phyloP scores from a whole-genome alignment of 1,140 invertebrate genomes.

The Trichogramma pretiosum region DNA sequence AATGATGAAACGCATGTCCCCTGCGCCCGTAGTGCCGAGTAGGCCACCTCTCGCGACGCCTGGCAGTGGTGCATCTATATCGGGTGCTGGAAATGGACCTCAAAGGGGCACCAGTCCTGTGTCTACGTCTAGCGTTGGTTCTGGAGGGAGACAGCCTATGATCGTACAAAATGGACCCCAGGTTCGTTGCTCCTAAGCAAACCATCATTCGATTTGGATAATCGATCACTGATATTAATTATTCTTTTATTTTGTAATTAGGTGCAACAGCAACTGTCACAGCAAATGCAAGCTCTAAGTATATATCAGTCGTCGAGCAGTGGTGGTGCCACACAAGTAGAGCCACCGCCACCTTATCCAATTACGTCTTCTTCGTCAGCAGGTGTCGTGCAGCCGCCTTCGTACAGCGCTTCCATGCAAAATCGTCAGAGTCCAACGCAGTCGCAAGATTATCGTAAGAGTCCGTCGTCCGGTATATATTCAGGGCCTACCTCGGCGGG shows the following conservation, averaged over 20 bases:
- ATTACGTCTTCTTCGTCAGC: conserved; percentile 50
- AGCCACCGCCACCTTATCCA: conserved; percentile 72
- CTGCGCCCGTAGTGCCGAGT: conserved; percentile 57
- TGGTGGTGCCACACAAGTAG: conserved; percentile 43
- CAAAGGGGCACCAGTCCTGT: conserved; percentile 73
- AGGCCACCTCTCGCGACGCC: conserved; percentile 50
- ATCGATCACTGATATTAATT: no score
- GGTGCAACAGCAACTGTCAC: conserved; percentile 73
- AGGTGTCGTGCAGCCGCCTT: conserved; percentile 66
- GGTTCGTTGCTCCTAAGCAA: conserved; percentile 11
- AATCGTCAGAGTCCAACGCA: conserved; percentile 78
- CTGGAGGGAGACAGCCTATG: conserved; percentile 58
- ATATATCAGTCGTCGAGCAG: conserved; percentile 57
- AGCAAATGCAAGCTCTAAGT: conserved; percentile 79
- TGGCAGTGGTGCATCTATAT: conserved; percentile 31
- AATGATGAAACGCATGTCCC: conserved; percentile 76
- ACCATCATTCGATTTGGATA: neutral
- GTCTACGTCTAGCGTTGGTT: conserved; percentile 42
- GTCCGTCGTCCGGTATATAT: conserved; percentile 70
- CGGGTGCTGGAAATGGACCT: conserved; percentile 40
- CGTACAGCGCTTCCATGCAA: conserved; percentile 76
- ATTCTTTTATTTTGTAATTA: no score
- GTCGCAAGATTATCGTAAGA: conserved; percentile 67
- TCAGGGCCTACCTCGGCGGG: conserved; percentile 70
- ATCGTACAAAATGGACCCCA: conserved; percentile 74